Percentiles rank a stretch among this genome's conserved stretches.
Conservation (phyloP, 1,140 invertebrate species). For the Drosophila yakuba region DNA sequence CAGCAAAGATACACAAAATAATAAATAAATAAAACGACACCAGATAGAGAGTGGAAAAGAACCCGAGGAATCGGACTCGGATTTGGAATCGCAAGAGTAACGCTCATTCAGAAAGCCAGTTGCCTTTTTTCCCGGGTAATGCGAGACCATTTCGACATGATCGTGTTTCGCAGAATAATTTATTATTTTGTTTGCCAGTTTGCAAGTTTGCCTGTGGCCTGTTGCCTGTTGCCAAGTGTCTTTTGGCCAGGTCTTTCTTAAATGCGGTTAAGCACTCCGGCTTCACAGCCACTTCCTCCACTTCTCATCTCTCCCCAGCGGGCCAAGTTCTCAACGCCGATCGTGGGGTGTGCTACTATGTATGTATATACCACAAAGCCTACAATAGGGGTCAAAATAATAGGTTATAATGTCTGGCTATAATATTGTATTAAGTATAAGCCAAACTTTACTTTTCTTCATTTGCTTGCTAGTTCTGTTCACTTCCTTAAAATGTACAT, state of each 20-base stretch:
- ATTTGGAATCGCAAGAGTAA: conserved; percentile 26
- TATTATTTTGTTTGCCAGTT: conserved; percentile 59
- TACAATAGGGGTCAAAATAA: neutral
- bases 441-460: no score
- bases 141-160: conserved; percentile 74
- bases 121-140: conserved; percentile 63
- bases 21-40: conserved; percentile 12
- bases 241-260: conserved; percentile 59
- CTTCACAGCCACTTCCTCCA: conserved; percentile 19
- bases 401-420: neutral
- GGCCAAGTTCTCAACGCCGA: conserved; percentile 28
- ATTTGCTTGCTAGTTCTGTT: no score
- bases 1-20: conserved; percentile 3
- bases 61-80: neutral
- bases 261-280: conserved; percentile 76
- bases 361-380: no score
- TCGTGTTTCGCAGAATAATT: conserved; percentile 78
- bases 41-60: neutral
- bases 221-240: conserved; percentile 41
- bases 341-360: conserved; percentile 1
- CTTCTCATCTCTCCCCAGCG: no score
- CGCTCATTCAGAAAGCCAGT: conserved; percentile 38
- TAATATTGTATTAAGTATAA: no score
- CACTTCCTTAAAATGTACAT: no score
- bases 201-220: conserved; percentile 41